phyloP scores from a whole-genome alignment of 1,140 invertebrate species.

The Microplitis mediator region DNA sequence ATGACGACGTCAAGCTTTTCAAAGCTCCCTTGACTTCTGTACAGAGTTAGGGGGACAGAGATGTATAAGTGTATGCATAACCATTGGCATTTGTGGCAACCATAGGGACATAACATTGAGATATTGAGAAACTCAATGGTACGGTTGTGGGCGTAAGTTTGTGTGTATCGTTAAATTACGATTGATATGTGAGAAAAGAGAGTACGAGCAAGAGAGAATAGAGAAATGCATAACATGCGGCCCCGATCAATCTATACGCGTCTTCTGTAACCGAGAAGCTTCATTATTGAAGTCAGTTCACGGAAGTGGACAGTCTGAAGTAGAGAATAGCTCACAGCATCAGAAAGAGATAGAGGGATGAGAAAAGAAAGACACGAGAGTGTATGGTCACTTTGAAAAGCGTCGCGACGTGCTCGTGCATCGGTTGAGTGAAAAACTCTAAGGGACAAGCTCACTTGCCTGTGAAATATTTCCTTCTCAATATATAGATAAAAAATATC shows the following conservation, averaged over 20 bases:
- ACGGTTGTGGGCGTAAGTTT: slow-evolving; percentile 7
- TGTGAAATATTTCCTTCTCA: background rate
- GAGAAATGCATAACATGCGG: slow-evolving; percentile 7
- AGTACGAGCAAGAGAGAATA: background rate
- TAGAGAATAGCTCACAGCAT: slow-evolving; percentile 8
- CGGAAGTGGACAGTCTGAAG: slow-evolving; percentile 28
- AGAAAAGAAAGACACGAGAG: slow-evolving; percentile 3
- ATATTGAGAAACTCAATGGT: slow-evolving; percentile 4
- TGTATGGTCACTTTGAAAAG: slow-evolving; percentile 26
- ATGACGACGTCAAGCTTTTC: slow-evolving; percentile 35
- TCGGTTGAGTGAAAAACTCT: background rate
- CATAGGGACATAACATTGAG: slow-evolving; percentile 11
- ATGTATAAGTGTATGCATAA: slow-evolving; percentile 33
- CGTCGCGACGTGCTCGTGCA: background rate
- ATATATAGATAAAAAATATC: no score
- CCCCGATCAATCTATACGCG: slow-evolving; percentile 22
- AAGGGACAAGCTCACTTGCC: background rate
- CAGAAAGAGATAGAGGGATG: background rate
- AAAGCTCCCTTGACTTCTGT: slow-evolving; percentile 25
- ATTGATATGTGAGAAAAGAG: background rate
- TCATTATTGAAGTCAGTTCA: slow-evolving; percentile 35
- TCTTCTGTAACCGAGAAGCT: slow-evolving; percentile 33
- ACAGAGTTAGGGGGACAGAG: slow-evolving; percentile 12
- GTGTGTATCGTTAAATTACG: background rate
- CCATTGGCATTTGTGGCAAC: slow-evolving; percentile 28